Conservation (phyloP, 2,113 vertebrate genomes). For the Irena cyanogastra region DNA sequence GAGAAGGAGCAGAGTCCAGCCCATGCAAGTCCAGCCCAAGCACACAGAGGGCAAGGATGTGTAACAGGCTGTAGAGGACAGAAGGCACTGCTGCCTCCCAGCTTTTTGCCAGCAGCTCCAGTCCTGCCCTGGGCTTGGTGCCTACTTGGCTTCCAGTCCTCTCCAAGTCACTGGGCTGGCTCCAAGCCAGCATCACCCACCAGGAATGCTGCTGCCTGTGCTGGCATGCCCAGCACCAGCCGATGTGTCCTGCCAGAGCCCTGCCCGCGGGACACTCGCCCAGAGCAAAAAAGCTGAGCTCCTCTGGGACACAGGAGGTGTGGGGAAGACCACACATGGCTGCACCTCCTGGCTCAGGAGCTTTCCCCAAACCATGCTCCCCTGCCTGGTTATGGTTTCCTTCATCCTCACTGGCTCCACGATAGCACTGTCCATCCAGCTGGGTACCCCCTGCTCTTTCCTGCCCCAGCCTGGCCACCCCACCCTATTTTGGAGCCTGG, state of each 20-base stretch:
- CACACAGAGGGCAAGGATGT: neutral
- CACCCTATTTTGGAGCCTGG: rapidly evolving
- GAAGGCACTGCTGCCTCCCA: neutral
- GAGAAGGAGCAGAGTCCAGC: neutral
- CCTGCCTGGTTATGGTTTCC: neutral
- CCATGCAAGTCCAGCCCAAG: neutral
- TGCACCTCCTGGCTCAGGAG: neutral
- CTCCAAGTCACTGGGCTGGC: neutral
- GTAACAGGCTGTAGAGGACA: rapidly evolving
- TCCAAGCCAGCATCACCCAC: neutral
- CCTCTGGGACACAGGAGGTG: neutral
- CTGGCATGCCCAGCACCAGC: neutral
- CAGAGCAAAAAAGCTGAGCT: neutral
- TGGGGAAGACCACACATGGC: neutral
- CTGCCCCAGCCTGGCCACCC: neutral
- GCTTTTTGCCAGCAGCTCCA: neutral
- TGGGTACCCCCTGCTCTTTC: neutral
- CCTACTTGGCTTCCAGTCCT: neutral
- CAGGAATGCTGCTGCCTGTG: neutral
- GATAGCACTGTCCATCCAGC: neutral
- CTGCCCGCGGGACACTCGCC: neutral
- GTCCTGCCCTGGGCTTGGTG: neutral
- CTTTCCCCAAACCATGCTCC: neutral
- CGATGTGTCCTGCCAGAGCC: neutral
- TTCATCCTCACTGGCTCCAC: neutral